A percentile compares a stretch with the other conserved stretches of the same genome.
These are phyloP conservation scores for Hoplodrina ambigua DNA, from an alignment of 2,888 invertebrate species.

Conservation along the genomic window DNA sequence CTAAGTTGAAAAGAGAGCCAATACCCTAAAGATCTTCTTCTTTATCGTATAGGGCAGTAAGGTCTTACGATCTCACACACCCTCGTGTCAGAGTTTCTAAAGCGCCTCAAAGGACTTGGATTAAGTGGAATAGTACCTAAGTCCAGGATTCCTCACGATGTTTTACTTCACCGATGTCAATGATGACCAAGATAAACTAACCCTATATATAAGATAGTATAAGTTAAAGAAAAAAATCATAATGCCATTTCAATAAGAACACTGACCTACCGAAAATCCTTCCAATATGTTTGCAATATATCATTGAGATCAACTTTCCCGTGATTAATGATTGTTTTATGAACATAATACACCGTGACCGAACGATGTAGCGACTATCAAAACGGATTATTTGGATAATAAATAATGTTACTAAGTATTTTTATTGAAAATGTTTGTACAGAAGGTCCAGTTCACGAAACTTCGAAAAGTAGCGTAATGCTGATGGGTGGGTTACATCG, in stretches of 20 bases:
- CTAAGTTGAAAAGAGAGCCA: no score
- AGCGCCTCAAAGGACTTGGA: no score
- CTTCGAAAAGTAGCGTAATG: no score
- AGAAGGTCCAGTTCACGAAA: conserved; percentile 33
- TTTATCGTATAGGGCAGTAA: no score
- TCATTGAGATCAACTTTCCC: conserved; percentile 62
- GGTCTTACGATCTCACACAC: no score
- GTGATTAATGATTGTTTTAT: conserved; percentile 68
- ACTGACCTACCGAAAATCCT: conserved; percentile 5
- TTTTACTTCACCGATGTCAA: no score
- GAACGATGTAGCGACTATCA: conserved; percentile 62
- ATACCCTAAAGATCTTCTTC: no score
- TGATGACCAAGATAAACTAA: no score
- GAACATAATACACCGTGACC: conserved; percentile 60
- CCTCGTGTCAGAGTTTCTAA: no score
- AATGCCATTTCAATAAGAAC: neutral
- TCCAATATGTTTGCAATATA: conserved; percentile 49
- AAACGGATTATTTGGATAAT: conserved; percentile 59
- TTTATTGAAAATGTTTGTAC: conserved; percentile 3
- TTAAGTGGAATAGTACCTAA: no score
- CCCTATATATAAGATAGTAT: neutral
- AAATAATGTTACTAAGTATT: conserved; percentile 56
- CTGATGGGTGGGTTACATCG: no score
- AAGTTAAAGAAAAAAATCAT: neutral
- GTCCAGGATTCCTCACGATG: no score